Evolutionary conservation across 2,888 invertebrate species (phyloP).

Genomic region (Scaptomyza parva): DNA sequence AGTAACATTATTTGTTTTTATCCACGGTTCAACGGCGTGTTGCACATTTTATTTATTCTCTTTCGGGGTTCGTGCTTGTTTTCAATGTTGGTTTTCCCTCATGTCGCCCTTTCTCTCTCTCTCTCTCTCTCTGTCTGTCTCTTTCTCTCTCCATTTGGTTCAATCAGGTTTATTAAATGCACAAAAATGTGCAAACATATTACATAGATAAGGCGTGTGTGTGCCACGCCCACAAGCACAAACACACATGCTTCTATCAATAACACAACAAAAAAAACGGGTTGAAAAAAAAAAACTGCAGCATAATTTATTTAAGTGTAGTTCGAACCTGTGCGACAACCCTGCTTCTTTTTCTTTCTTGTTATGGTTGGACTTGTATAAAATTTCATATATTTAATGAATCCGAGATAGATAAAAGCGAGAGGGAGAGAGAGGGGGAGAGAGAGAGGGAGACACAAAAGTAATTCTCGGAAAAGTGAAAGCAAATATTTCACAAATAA

Average conservation of each 20-base stretch:
- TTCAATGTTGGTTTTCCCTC: not conserved
- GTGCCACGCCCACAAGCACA: slow-evolving; percentile 20
- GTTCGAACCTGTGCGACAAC: slow-evolving; percentile 21
- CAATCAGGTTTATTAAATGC: slow-evolving; percentile 54
- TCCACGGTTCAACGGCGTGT: slow-evolving; percentile 27
- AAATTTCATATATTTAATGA: slow-evolving; percentile 79
- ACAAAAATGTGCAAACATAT: slow-evolving; percentile 49
- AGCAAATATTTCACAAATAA: slow-evolving; percentile 34
- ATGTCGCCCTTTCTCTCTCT: not conserved
- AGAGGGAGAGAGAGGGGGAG: not conserved
- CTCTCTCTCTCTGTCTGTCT: not conserved
- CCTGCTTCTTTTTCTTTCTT: not conserved
- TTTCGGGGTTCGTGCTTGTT: not conserved
- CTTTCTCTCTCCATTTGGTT: slow-evolving; percentile 22
- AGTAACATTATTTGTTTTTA: slow-evolving; percentile 20
- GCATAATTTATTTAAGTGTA: slow-evolving; percentile 69
- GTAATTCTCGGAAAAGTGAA: slow-evolving; percentile 40
- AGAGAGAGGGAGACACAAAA: slow-evolving; percentile 21
- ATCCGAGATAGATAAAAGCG: slow-evolving; percentile 36
- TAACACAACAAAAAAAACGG: slow-evolving; percentile 3
- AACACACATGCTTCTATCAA: not conserved
- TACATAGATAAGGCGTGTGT: slow-evolving; percentile 4
- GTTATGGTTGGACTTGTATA: slow-evolving; percentile 45
- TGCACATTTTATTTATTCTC: slow-evolving; percentile 24
- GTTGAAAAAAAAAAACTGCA: slow-evolving; percentile 32